These are phyloP conservation scores for Riparia riparia DNA, from an alignment of 2,113 vertebrate genomes.

Conservation along the genomic window DNA sequence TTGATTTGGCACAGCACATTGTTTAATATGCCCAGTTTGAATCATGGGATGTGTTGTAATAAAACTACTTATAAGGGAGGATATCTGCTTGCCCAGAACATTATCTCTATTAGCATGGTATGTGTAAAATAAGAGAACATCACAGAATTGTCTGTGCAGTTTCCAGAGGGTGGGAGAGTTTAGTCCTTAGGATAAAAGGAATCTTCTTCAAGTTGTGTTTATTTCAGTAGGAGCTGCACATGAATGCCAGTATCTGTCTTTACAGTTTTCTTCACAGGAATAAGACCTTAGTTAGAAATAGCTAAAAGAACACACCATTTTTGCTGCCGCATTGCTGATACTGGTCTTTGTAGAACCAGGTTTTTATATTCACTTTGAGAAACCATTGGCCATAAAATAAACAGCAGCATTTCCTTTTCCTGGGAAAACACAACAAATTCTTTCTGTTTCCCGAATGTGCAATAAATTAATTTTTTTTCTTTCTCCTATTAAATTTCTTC, in stretches of 20 bases:
- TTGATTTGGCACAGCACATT: background rate
- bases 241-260: background rate
- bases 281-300: background rate
- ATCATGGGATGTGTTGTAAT: background rate
- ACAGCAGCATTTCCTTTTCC: background rate
- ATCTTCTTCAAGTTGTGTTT: background rate
- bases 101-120: background rate
- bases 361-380: background rate
- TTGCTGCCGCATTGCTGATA: background rate
- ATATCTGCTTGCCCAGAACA: background rate
- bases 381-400: background rate
- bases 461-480: background rate
- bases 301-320: background rate
- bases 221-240: background rate
- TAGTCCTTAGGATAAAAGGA: background rate
- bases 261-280: background rate
- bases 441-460: background rate
- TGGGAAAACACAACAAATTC: background rate
- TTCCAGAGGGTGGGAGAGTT: background rate
- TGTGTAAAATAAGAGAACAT: background rate
- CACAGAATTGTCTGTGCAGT: background rate
- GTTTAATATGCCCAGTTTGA: background rate
- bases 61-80: background rate
- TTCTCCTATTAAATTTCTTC: background rate
- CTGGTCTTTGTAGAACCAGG: background rate